Evolutionary conservation across 2,888 invertebrate species (phyloP).

Genomic region (Geophilus truncorum): DNA sequence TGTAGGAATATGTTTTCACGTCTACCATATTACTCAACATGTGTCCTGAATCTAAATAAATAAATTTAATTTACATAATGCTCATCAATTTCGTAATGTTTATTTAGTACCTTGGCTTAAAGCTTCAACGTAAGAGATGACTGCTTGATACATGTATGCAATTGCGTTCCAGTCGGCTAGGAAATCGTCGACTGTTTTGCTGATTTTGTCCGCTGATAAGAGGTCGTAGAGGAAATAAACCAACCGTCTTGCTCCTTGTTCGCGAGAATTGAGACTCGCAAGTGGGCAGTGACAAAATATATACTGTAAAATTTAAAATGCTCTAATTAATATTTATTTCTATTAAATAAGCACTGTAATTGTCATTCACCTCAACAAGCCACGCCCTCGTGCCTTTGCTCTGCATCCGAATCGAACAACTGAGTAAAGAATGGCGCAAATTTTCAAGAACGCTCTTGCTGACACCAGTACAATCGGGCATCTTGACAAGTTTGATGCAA

Average conservation of each 20-base stretch:
- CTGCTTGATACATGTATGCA: constrained; percentile 78
- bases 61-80: too few relatives aligned
- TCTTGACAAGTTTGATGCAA: constrained; percentile 49
- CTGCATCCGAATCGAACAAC: constrained; percentile 61
- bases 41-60: neutral
- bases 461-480: constrained; percentile 46
- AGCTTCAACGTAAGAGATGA: constrained; percentile 75
- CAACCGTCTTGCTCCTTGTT: constrained; percentile 60
- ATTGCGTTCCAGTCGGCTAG: constrained; percentile 90
- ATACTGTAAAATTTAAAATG: constrained; percentile 42
- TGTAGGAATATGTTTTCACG: constrained; percentile 88
- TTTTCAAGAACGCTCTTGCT: constrained; percentile 52
- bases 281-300: constrained; percentile 48
- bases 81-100: too few relatives aligned
- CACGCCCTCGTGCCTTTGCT: constrained; percentile 56
- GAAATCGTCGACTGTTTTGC: constrained; percentile 76
- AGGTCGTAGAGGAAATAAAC: constrained; percentile 88
- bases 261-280: constrained; percentile 44
- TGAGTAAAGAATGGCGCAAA: constrained; percentile 70
- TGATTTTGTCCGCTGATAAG: constrained; percentile 70
- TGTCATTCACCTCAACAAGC: constrained; percentile 74
- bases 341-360: neutral
- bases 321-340: neutral
- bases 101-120: constrained; percentile 55
- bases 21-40: constrained; percentile 59